A percentile compares a stretch with the other conserved stretches of the same genome.
Evolutionary conservation across 2,797 vertebrate species (phyloP).

Genomic region (Salmo trutta): DNA sequence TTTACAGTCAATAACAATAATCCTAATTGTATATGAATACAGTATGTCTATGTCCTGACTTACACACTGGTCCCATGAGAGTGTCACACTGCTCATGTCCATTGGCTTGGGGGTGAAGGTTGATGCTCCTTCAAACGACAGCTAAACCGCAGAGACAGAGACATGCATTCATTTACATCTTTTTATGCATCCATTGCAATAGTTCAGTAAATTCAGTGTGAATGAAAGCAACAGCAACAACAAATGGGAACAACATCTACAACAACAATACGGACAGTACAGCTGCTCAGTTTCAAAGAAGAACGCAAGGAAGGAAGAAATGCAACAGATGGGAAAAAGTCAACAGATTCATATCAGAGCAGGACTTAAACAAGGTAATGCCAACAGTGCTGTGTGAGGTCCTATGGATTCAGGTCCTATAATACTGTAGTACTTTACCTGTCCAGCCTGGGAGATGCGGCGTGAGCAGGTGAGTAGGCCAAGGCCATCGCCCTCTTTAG

Average conservation of each 20-base stretch:
- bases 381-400: no score
- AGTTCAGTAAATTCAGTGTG: no score
- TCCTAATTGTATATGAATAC: neutral
- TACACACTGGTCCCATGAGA: slow-evolving; percentile 90
- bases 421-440: slow-evolving; percentile 67
- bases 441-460: slow-evolving; percentile 89
- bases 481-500: slow-evolving; percentile 81
- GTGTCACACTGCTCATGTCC: slow-evolving; percentile 91
- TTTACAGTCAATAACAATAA: neutral
- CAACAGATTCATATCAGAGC: slow-evolving; percentile 62
- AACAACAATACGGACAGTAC: no score
- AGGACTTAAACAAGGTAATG: no score
- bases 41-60: slow-evolving; percentile 60
- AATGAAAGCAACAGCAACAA: neutral
- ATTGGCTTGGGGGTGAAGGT: slow-evolving; percentile 91
- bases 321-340: no score
- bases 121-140: slow-evolving; percentile 90
- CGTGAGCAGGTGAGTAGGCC: slow-evolving; percentile 78
- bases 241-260: neutral
- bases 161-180: neutral
- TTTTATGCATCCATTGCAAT: neutral
- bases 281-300: no score
- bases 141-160: slow-evolving; percentile 63
- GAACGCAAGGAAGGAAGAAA: no score
- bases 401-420: no score